Evolutionary conservation across 23 tunicate genomes (phyloP).

Genomic region (Styela plicata): DNA sequence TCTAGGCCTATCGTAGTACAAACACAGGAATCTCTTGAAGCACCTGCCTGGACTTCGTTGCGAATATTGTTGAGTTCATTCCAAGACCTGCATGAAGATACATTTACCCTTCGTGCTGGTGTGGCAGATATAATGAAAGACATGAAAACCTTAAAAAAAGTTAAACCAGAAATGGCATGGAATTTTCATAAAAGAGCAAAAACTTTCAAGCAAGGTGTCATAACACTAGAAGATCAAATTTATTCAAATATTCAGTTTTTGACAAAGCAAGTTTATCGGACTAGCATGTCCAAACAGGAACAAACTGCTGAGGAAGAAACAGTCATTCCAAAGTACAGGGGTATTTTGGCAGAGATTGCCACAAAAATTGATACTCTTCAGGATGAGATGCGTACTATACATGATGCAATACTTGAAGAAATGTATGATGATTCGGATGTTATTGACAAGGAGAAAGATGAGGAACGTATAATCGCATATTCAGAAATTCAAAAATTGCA

Average conservation of each 20-base stretch:
- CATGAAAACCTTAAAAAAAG: not conserved
- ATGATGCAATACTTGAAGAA: not conserved
- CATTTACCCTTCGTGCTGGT: conserved; percentile 1
- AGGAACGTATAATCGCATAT: not conserved
- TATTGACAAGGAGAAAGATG: not conserved
- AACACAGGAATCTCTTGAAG: not conserved
- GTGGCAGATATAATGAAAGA: not conserved
- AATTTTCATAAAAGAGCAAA: not conserved
- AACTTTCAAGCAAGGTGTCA: not conserved
- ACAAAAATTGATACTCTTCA: not conserved
- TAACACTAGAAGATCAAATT: not conserved
- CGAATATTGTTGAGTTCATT: not conserved
- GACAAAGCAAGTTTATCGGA: not conserved
- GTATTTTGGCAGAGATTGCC: not conserved
- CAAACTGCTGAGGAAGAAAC: not conserved
- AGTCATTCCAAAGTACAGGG: conserved; percentile 11
- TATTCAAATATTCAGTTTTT: not conserved
- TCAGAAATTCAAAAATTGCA: not conserved
- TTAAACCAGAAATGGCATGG: not conserved
- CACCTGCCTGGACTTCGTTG: not conserved
- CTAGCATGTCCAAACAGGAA: not conserved
- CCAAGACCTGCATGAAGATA: not conserved
- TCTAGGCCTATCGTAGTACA: not conserved
- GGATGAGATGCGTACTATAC: conserved; percentile 16
- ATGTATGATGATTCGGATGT: not conserved